Evolutionary conservation across 2,888 invertebrate genomes (phyloP).

Genomic region (Anarsia innoxiella): DNA sequence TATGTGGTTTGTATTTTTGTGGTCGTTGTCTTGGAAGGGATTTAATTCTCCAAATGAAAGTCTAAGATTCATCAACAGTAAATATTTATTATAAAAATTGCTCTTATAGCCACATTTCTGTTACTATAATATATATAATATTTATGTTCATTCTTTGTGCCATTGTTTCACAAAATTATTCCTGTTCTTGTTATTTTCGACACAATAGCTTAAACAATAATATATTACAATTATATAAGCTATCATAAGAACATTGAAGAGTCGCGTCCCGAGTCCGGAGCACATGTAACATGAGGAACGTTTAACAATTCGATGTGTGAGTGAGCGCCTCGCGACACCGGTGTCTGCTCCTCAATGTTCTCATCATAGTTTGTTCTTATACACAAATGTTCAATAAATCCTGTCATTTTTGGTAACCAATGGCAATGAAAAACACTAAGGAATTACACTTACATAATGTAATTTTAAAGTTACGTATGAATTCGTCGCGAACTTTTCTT

Average conservation of each 20-base stretch:
- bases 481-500: constrained; percentile 46
- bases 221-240: constrained; percentile 71
- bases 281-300: constrained; percentile 60
- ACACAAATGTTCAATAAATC: constrained; percentile 69
- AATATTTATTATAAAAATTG: constrained; percentile 77
- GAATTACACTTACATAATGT: constrained; percentile 56
- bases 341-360: constrained; percentile 54
- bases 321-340: constrained; percentile 55
- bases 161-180: constrained; percentile 75
- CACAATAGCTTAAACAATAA: constrained; percentile 73
- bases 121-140: constrained; percentile 75
- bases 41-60: constrained; percentile 41
- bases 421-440: constrained; percentile 68
- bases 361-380: constrained; percentile 63
- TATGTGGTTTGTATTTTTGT: no score
- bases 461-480: constrained; percentile 65
- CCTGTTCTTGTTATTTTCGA: constrained; percentile 74
- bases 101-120: constrained; percentile 75
- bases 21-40: constrained; percentile 1
- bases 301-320: constrained; percentile 72
- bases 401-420: constrained; percentile 76
- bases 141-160: constrained; percentile 75
- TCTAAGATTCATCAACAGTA: constrained; percentile 68
- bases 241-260: constrained; percentile 63
- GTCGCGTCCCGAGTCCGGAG: constrained; percentile 55